A percentile compares a stretch with the other conserved stretches of the same genome.
phyloP scores from a whole-genome alignment of 2,113 vertebrate species.

The Corythoichthys intestinalis region DNA sequence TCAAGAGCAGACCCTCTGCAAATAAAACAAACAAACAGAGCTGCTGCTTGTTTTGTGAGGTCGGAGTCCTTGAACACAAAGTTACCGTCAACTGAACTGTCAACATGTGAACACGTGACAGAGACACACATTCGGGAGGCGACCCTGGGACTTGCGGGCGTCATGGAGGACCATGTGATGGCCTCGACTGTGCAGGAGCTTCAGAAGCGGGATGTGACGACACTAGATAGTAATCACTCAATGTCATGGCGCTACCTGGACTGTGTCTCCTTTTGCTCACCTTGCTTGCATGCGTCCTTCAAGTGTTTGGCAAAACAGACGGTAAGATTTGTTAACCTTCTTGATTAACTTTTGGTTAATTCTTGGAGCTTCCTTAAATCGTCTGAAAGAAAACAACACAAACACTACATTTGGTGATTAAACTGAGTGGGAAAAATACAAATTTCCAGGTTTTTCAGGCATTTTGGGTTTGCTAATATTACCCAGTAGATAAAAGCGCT shows the following conservation, averaged over 20 bases:
- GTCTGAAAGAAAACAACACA: not conserved
- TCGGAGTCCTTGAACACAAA: slow-evolving; percentile 33
- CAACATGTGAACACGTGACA: not conserved
- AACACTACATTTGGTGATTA: not conserved
- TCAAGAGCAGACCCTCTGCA: not conserved
- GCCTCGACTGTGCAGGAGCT: not conserved
- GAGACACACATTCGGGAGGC: not conserved
- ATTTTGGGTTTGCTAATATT: not conserved
- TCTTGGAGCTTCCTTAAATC: not conserved
- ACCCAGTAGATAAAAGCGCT: too few species aligned
- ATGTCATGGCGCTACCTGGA: slow-evolving; percentile 31
- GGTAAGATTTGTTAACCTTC: slow-evolving; percentile 44
- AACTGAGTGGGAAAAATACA: not conserved
- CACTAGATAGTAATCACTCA: not conserved
- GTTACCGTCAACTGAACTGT: not conserved
- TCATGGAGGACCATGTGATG: not conserved
- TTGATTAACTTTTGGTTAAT: not conserved
- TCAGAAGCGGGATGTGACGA: not conserved
- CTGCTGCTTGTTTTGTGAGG: slow-evolving; percentile 20
- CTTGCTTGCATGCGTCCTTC: slow-evolving; percentile 46
- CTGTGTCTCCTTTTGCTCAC: slow-evolving; percentile 25
- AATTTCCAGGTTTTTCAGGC: not conserved
- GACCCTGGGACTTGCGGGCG: not conserved
- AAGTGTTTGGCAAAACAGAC: slow-evolving; percentile 25
- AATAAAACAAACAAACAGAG: not conserved